phyloP scores from a whole-genome alignment of 2,797 vertebrate species.

The Mergus octosetaceus region DNA sequence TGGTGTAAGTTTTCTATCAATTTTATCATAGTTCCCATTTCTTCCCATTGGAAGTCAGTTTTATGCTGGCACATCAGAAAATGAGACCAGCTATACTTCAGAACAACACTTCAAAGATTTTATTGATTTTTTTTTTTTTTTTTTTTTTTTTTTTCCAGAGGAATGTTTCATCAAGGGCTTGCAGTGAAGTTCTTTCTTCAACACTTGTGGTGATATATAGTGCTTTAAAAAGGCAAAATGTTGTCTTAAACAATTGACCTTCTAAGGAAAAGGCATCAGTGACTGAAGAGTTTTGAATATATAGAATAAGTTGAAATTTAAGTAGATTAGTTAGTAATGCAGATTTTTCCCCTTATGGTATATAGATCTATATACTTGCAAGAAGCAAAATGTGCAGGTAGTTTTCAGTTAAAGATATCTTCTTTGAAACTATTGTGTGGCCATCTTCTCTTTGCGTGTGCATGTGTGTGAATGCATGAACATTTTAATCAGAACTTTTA shows the following conservation, averaged over 20 bases:
- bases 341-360: background rate
- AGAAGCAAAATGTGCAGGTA: background rate
- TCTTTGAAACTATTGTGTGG: background rate
- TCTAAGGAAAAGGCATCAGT: background rate
- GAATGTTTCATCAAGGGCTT: slow-evolving; percentile 48
- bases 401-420: background rate
- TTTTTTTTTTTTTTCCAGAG: slow-evolving; percentile 19
- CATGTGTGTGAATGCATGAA: background rate
- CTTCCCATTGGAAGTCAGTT: slow-evolving; percentile 44
- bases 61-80: slow-evolving; percentile 59
- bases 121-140: slow-evolving; percentile 59
- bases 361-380: background rate
- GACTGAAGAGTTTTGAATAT: slow-evolving; percentile 1
- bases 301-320: background rate
- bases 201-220: slow-evolving; percentile 7
- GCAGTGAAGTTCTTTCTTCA: slow-evolving; percentile 29
- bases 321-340: background rate
- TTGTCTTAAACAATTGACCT: slow-evolving; percentile 46
- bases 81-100: slow-evolving; percentile 56
- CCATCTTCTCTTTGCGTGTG: background rate
- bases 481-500: background rate
- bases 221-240: slow-evolving; percentile 51
- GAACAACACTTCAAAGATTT: slow-evolving; percentile 62
- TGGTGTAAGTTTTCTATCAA: background rate
- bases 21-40: slow-evolving; percentile 3